phyloP scores from a whole-genome alignment of 2,888 invertebrate species.

The Pollenia griseotomentosa region DNA sequence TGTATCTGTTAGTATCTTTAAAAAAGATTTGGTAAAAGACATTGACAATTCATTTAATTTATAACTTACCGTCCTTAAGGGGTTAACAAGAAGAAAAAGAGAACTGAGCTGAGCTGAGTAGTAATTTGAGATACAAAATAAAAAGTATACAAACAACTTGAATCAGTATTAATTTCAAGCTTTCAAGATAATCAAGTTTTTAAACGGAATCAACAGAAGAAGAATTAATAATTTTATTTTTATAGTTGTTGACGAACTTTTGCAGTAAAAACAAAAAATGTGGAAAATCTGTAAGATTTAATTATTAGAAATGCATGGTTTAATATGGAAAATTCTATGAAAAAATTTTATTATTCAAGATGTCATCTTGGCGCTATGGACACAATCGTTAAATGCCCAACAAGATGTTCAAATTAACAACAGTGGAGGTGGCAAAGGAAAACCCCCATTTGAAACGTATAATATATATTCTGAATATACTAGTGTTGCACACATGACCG shows the following conservation, averaged over 20 bases:
- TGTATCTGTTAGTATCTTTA: no score
- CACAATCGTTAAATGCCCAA: slow-evolving; percentile 38
- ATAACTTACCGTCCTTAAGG: not conserved
- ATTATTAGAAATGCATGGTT: not conserved
- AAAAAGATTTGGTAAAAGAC: not conserved
- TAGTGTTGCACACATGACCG: not conserved
- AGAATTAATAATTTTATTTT: slow-evolving; percentile 14
- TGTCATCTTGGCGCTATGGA: slow-evolving; percentile 31
- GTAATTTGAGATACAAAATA: slow-evolving; percentile 51
- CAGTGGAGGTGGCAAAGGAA: not conserved
- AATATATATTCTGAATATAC: not conserved
- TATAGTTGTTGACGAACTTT: not conserved
- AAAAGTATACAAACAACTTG: slow-evolving; percentile 44
- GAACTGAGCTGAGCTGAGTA: slow-evolving; percentile 16
- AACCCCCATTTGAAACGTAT: not conserved
- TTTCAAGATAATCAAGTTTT: slow-evolving; percentile 55
- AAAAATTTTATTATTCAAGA: slow-evolving; percentile 39
- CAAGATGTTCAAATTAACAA: not conserved
- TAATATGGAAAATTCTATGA: not conserved
- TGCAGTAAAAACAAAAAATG: slow-evolving; percentile 31
- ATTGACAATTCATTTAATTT: not conserved
- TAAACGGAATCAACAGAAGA: slow-evolving; percentile 46
- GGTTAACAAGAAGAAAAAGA: slow-evolving; percentile 39
- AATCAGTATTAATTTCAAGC: slow-evolving; percentile 58
- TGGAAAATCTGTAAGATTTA: slow-evolving; percentile 59